These are phyloP conservation scores for Camptogramma bilineatum DNA, from an alignment of 2,888 invertebrate species.

Conservation along the genomic window DNA sequence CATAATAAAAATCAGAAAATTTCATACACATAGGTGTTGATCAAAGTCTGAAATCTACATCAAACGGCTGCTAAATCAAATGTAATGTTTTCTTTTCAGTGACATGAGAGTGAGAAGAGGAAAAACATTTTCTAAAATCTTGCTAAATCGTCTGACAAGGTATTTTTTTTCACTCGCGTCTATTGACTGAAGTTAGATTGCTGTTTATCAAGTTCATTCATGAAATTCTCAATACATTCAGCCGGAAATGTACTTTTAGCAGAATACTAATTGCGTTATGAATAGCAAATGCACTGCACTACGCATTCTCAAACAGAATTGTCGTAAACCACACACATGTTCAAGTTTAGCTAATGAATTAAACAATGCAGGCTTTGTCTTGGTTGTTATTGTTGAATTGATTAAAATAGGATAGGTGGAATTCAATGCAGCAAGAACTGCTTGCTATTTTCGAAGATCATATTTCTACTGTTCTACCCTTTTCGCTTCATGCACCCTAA, in stretches of 20 bases:
- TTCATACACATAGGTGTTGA: not conserved
- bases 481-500: not conserved
- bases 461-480: too few species aligned
- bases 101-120: too few species aligned
- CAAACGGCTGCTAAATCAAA: too few species aligned
- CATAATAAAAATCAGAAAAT: not conserved
- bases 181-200: not conserved
- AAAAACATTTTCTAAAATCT: too few species aligned
- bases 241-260: slow-evolving; percentile 40
- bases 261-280: slow-evolving; percentile 41
- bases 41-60: too few species aligned
- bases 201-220: slow-evolving; percentile 10
- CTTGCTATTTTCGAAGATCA: not conserved
- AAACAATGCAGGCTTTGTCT: slow-evolving; percentile 45
- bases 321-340: slow-evolving; percentile 44
- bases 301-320: slow-evolving; percentile 38
- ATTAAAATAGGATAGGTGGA: slow-evolving; percentile 28
- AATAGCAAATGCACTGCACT: slow-evolving; percentile 37
- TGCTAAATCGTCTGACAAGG: too few species aligned
- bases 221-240: slow-evolving; percentile 30
- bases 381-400: slow-evolving; percentile 41
- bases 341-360: slow-evolving; percentile 47
- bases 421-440: not conserved
- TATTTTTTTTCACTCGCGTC: too few species aligned
- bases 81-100: too few species aligned